Conservation (phyloP, 2,888 invertebrate genomes). For the Pachydiplax longipennis region DNA sequence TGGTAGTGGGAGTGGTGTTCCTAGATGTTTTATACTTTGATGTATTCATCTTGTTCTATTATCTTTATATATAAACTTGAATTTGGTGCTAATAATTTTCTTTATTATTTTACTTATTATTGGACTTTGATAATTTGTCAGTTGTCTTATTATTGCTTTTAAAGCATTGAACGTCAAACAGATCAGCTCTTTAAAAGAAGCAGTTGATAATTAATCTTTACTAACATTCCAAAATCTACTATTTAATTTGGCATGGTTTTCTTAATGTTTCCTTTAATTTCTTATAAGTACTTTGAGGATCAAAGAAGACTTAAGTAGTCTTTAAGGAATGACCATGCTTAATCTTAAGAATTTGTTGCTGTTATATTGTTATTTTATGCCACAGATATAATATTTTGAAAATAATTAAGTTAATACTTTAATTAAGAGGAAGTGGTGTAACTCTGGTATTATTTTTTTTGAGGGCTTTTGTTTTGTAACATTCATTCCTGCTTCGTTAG, state of each 20-base stretch:
- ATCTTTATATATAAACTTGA: not conserved
- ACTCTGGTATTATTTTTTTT: slow-evolving; percentile 26
- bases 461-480: slow-evolving; percentile 27
- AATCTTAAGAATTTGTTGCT: not conserved
- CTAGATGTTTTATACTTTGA: not conserved
- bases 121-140: not conserved
- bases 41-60: not conserved
- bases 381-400: not conserved
- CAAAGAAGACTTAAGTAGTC: not conserved
- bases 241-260: not conserved
- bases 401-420: not conserved
- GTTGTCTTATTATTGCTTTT: not conserved
- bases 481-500: slow-evolving; percentile 21
- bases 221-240: not conserved
- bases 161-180: not conserved
- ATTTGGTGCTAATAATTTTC: not conserved
- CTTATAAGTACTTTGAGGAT: not conserved
- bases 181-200: not conserved
- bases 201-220: not conserved
- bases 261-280: not conserved
- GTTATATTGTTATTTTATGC: not conserved
- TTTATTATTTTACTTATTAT: not conserved
- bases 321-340: not conserved
- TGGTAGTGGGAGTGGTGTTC: not conserved
- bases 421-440: slow-evolving; percentile 33